Evolutionary conservation across 2,113 vertebrate genomes (phyloP).

Genomic region (Regulus satrapa): DNA sequence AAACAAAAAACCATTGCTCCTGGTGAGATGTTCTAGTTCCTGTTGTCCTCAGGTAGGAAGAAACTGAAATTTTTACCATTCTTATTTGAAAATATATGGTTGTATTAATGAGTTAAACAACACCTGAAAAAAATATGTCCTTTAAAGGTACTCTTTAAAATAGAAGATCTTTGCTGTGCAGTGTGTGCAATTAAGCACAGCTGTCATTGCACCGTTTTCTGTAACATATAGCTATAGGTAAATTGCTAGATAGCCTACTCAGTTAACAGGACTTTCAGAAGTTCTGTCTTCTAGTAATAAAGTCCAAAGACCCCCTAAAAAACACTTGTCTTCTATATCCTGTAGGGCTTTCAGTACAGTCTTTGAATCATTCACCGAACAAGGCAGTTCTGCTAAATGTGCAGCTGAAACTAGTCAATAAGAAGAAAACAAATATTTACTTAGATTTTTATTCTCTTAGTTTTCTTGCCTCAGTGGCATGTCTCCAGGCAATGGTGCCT

Average conservation of each 20-base stretch:
- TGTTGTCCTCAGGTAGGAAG: neutral
- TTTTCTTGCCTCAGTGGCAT: neutral
- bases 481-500: accelerated
- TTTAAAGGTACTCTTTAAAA: neutral
- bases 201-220: neutral
- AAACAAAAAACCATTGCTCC: neutral
- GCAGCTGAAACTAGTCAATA: neutral
- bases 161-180: neutral
- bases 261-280: neutral
- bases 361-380: neutral
- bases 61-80: neutral
- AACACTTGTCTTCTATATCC: neutral
- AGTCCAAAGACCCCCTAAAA: neutral
- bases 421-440: neutral
- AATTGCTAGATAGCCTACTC: neutral
- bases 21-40: neutral
- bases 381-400: neutral
- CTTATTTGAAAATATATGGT: neutral
- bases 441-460: neutral
- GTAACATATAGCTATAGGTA: neutral
- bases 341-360: neutral
- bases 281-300: neutral
- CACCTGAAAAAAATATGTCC: neutral
- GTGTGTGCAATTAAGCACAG: neutral
- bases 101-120: neutral